Evolutionary conservation across 2,888 invertebrate genomes (phyloP), one percentile per base, ranked within the genome.

Genomic region (Hydrotaea cyrtoneurina): DNA sequence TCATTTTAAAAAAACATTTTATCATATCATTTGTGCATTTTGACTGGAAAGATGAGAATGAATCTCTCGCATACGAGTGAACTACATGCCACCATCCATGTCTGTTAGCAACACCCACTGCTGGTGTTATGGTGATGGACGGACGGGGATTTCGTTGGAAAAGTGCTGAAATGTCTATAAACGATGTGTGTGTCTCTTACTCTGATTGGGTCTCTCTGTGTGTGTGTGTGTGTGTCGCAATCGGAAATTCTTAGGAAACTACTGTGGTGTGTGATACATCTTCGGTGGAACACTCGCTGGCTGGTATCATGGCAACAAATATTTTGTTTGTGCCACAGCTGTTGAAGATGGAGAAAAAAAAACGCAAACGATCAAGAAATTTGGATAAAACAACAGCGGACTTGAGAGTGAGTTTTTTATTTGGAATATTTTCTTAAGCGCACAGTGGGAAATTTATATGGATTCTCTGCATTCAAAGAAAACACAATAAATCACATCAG

Each of bases 301-400:
- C 31, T 7, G 31, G 31, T 31, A 31, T 31, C 11, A 43, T 23
- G 23, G 31, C 78, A 31, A 59, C 59, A 74, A 59, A 69, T 62
- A 43, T 71, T 78, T 31, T 53, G 11, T 71, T 74, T 59, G 59
- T 74, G 62, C 69, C 78, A 69, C 69, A 82, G 82, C 82, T 82
- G 78, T 75, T 82, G 74, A 75, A 78, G 71, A 50, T 50, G 50
- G 50, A 50, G 50, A 4, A 1, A 50, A 10, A 2, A 50, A 31
- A 31, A 31, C 31, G 50, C 50, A n/a, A 2, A 31, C 2, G 2
- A 50, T 50, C 50, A n/a, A 5, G 50, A 50, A n/a, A 50, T 50
- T 2, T 4, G 50, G 7, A 50, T 43, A 43, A 43, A 10, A 31
- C 2, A 31, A 31, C 31, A 31, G 31, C 31, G 7, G 31, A 31